A percentile compares a stretch with the other conserved stretches of the same genome.
Evolutionary conservation across 2,113 vertebrate species (phyloP).

Genomic region (Paradisaea rubra): DNA sequence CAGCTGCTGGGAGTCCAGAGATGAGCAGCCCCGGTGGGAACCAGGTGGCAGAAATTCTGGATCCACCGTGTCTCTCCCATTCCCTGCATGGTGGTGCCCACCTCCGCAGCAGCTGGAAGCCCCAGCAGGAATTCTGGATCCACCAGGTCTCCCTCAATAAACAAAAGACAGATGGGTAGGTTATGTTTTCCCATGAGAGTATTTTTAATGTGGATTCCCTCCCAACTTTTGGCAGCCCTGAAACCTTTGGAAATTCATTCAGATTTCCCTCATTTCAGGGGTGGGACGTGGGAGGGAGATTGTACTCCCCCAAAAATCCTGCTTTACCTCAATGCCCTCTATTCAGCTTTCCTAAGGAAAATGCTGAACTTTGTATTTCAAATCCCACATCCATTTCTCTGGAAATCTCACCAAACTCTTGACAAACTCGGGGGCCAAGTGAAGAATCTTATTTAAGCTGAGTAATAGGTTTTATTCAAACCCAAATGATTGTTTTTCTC

Average conservation of each 20-base stretch:
- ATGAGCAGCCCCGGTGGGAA: background rate
- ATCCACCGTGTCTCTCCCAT: background rate
- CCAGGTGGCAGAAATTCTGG: background rate
- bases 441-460: background rate
- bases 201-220: background rate
- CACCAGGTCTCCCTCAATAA: background rate
- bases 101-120: background rate
- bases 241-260: background rate
- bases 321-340: background rate
- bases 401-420: background rate
- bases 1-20: background rate
- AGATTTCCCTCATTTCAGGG: background rate
- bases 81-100: background rate
- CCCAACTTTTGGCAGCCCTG: background rate
- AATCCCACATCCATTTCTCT: background rate
- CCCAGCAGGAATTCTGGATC: background rate
- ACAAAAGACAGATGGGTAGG: background rate
- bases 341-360: background rate
- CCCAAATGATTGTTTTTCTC: background rate
- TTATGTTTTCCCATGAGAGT: background rate
- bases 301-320: fast-evolving
- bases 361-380: background rate
- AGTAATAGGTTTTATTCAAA: background rate
- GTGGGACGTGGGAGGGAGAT: background rate
- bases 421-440: background rate